Evolutionary conservation across 2,797 vertebrate genomes (phyloP).

Genomic region (Cossypha heuglini): DNA sequence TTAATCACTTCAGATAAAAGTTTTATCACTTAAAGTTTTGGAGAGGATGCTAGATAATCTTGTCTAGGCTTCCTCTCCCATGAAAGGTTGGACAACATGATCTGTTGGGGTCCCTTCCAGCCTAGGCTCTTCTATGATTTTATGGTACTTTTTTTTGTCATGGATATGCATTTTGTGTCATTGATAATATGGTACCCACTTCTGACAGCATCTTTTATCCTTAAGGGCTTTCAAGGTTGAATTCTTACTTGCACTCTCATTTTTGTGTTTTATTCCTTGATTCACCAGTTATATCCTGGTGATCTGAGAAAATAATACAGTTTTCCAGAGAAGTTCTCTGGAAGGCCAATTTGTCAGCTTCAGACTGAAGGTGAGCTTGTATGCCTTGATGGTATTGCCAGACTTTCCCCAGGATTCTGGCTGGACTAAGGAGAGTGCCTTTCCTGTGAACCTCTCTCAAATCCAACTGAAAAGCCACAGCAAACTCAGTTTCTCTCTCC

Average conservation of each 20-base stretch:
- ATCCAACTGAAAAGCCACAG: background rate
- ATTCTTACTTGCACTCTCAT: background rate
- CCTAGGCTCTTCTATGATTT: background rate
- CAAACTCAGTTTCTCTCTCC: background rate
- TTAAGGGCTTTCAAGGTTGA: background rate
- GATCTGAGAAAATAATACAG: background rate
- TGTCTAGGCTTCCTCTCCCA: background rate
- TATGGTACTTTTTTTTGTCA: background rate
- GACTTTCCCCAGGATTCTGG: background rate
- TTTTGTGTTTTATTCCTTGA: background rate
- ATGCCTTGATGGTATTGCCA: background rate
- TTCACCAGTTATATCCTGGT: background rate
- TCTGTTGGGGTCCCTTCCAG: background rate
- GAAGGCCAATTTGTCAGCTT: background rate
- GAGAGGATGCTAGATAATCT: background rate
- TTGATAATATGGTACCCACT: background rate
- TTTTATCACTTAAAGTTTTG: background rate
- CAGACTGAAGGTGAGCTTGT: background rate
- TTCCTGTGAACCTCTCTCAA: background rate
- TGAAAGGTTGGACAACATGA: background rate
- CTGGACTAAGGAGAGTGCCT: background rate
- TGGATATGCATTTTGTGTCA: background rate
- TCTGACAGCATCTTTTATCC: background rate
- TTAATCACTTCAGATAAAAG: background rate
- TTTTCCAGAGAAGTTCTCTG: background rate